These are phyloP conservation scores for Pachypanchax playfairii DNA, from an alignment of 2,113 vertebrate genomes.

Conservation along the genomic window DNA sequence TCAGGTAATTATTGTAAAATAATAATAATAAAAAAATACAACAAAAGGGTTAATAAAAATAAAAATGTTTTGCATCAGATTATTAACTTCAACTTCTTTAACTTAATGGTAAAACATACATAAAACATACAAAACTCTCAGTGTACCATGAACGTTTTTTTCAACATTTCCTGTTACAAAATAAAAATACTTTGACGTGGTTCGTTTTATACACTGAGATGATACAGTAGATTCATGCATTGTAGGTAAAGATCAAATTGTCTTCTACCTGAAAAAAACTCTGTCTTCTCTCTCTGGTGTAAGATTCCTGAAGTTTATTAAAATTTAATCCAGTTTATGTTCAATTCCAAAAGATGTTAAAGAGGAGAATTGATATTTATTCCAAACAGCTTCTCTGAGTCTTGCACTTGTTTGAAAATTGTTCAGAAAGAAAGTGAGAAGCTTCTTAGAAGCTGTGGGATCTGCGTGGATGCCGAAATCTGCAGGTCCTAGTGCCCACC, in stretches of 20 bases:
- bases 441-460: constrained; percentile 51
- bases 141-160: neutral
- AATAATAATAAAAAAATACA: neutral
- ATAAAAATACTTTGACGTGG: neutral
- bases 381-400: constrained; percentile 58
- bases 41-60: neutral
- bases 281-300: constrained; percentile 32
- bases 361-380: constrained; percentile 32
- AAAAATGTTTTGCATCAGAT: neutral
- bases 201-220: neutral
- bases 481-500: constrained; percentile 80
- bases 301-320: constrained; percentile 27
- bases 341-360: constrained; percentile 47
- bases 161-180: neutral
- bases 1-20: neutral
- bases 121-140: constrained; percentile 1
- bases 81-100: neutral
- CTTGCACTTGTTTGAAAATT: constrained; percentile 79
- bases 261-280: constrained; percentile 59
- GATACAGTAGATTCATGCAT: constrained; percentile 21
- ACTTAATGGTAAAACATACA: neutral
- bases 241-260: constrained; percentile 34
- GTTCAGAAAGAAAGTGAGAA: constrained; percentile 72
- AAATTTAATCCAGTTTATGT: constrained; percentile 65
- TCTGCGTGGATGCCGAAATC: constrained; percentile 14